Base-by-base conservation (phyloP, 1,140 invertebrate genomes). In the Drosophila nebulosa region DNA sequence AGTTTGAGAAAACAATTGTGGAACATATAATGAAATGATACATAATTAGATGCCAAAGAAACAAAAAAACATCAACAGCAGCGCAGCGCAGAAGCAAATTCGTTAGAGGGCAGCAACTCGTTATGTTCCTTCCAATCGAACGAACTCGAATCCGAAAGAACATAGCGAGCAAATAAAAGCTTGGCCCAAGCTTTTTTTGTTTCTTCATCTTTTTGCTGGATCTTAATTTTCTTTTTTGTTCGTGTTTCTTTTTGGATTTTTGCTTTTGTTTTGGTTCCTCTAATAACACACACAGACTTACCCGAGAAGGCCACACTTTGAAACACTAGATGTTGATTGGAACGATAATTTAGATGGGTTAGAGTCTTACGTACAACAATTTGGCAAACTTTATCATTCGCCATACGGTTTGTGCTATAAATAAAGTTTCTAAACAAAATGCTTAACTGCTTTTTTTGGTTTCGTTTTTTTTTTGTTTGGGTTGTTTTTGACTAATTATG, bases 241-340 rank as follows among this genome's bases (percentile, higher is more conserved):
- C 52, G 53, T 1, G 42, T 24, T 53, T 55, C 10, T 39, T 42
- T 10, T 36, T 50, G 30, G 16, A n/a, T 50, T 32, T 39, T 26
- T 46, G 36, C 55, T 60, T 46, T 62, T 64, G 52, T 57, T 36
- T 58, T 76, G 52, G 69, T 64, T 74, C 73, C 73, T 62, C 66
- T 58, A 64, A 68, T 60, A 70, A 42, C 35, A 77, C 67, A 77
- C 67, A 71, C 67, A 76, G 93, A 96, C 96, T 97, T 96, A 97
- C 96, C 96, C 93, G 96, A 96, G 94, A 97, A 97, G 93, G 96
- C 96, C 95, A 97, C 96, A 93, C 95, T 96, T 95, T 97, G 96
- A 95, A 97, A 97, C 95, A 96, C 96, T 97, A 94, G 93, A 92
- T 83, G 73, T 97, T 94, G 93, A 92, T 90, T 77, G 79, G 88